Percentiles rank a stretch among this genome's conserved stretches.
Evolutionary conservation across 2,113 vertebrate genomes (phyloP).

Genomic region (Festucalex cinctus): DNA sequence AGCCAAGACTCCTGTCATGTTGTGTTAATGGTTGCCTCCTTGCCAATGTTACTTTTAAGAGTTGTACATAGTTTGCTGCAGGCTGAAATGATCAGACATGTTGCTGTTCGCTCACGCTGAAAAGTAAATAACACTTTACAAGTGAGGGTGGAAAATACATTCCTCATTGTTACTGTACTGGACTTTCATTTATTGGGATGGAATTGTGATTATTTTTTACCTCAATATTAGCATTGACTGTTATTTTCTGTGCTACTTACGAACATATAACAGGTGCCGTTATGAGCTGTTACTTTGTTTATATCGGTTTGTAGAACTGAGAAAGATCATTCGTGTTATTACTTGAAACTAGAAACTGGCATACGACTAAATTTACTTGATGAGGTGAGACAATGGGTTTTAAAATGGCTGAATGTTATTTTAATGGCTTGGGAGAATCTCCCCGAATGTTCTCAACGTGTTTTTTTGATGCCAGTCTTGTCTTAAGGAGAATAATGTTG

Average conservation of each 20-base stretch:
- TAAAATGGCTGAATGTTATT: background rate
- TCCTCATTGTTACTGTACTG: background rate
- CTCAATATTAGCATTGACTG: background rate
- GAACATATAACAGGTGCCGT: background rate
- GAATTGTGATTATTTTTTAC: background rate
- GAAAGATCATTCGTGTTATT: background rate
- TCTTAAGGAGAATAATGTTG: background rate
- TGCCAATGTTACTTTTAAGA: background rate
- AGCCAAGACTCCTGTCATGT: background rate
- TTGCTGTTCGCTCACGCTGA: background rate
- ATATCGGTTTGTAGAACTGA: background rate
- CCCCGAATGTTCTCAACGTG: background rate
- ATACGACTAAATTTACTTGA: background rate
- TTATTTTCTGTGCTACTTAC: background rate
- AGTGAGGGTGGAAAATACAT: background rate
- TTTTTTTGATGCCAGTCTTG: background rate
- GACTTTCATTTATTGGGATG: background rate
- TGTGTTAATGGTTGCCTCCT: conserved; percentile 1
- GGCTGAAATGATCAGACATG: background rate
- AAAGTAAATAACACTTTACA: background rate
- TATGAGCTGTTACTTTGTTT: background rate
- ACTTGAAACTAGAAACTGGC: background rate
- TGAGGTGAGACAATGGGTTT: background rate
- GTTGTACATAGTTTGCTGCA: conserved; percentile 1
- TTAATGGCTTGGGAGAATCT: background rate